Evolutionary conservation across 2,797 vertebrate genomes (phyloP).

Genomic region (Protonibea diacanthus): DNA sequence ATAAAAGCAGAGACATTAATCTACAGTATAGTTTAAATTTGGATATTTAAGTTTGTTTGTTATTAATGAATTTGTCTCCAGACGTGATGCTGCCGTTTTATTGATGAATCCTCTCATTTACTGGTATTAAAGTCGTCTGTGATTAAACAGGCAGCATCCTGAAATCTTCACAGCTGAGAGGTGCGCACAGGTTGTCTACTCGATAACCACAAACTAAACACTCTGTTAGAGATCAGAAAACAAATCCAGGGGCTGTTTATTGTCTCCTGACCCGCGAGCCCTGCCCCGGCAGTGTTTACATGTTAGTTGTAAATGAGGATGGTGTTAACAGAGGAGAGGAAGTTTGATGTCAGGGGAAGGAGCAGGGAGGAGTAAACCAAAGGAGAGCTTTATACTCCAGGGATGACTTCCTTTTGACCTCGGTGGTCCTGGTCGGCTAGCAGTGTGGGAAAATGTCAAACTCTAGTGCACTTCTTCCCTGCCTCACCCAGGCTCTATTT

Average conservation of each 20-base stretch:
- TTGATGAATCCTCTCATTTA: not conserved
- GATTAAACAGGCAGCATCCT: not conserved
- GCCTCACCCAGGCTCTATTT: constrained; percentile 19
- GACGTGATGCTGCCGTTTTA: not conserved
- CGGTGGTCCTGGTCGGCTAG: constrained; percentile 18
- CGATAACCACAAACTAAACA: not conserved
- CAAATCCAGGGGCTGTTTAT: constrained; percentile 19
- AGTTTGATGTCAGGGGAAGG: constrained; percentile 56
- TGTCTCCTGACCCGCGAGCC: constrained; percentile 39
- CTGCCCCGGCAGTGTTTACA: constrained; percentile 54
- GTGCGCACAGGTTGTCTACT: constrained; percentile 9
- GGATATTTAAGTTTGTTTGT: not conserved
- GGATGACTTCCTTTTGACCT: constrained; percentile 66
- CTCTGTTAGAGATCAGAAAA: constrained; percentile 13
- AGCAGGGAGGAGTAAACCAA: constrained; percentile 55
- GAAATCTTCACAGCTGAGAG: not conserved
- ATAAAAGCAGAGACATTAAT: not conserved
- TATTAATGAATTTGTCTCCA: not conserved
- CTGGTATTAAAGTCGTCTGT: not conserved
- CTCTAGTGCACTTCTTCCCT: not conserved
- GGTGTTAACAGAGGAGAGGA: constrained; percentile 69
- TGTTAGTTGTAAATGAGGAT: constrained; percentile 40
- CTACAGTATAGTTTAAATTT: not conserved
- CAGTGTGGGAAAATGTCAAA: constrained; percentile 77
- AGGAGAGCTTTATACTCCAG: constrained; percentile 50